These are phyloP conservation scores for Rallus limicola DNA, from an alignment of 2,113 vertebrate species.

Conservation along the genomic window DNA sequence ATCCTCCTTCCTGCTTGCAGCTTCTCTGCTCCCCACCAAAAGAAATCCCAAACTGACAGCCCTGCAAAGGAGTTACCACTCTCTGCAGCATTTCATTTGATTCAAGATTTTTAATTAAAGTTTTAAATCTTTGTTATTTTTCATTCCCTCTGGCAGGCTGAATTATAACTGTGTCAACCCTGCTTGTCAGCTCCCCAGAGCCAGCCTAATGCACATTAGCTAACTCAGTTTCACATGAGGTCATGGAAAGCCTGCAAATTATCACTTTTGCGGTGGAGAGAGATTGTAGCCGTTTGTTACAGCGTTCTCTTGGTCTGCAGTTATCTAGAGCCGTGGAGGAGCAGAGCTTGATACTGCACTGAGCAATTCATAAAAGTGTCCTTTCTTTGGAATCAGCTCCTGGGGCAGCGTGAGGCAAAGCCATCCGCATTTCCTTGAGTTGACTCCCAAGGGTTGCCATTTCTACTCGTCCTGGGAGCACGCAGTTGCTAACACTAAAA, in stretches of 20 bases:
- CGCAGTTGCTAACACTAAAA: not conserved
- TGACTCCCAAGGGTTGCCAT: not conserved
- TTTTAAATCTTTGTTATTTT: conserved; percentile 32
- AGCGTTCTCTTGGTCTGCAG: not conserved
- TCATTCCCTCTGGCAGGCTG: conserved; percentile 5
- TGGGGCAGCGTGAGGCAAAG: not conserved
- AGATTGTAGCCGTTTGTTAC: not conserved
- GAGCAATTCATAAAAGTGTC: not conserved
- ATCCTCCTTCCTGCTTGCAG: not conserved
- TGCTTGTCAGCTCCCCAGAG: conserved; percentile 26
- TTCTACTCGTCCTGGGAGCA: not conserved
- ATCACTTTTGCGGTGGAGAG: conserved; percentile 25
- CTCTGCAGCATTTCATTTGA: not conserved
- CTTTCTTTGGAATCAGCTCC: not conserved
- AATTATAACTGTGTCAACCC: conserved; percentile 33
- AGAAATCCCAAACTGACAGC: conserved; percentile 41
- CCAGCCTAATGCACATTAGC: conserved; percentile 6
- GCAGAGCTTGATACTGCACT: not conserved
- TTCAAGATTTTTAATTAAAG: conserved; percentile 55
- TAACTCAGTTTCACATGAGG: conserved; percentile 44
- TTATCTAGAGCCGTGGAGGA: not conserved
- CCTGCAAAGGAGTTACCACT: conserved; percentile 13
- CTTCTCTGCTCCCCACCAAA: not conserved
- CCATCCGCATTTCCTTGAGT: not conserved
- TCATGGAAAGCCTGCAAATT: conserved; percentile 60